Evolutionary conservation across 30 jellyfish, hydroid and myxozoan genomes (phyloP).

Genomic region (Turritopsis rubra): DNA sequence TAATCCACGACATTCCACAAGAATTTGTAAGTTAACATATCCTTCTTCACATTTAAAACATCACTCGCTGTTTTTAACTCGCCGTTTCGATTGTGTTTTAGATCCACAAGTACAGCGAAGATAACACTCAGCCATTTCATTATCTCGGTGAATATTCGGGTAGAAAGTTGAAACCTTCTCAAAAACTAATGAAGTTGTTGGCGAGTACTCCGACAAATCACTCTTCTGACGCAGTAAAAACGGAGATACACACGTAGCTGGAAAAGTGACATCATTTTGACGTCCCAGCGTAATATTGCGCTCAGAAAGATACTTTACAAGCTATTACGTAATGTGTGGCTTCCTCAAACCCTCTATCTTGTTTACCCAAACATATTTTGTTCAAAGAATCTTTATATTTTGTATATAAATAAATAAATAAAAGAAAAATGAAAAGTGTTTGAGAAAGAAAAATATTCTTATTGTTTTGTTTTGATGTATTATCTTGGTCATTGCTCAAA

Average conservation of each 20-base stretch:
- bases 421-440: neutral
- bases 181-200: neutral
- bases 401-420: neutral
- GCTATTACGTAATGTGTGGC: too few species aligned
- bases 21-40: neutral
- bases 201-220: neutral
- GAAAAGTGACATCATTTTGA: neutral
- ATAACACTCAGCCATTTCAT: neutral
- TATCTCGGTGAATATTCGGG: neutral
- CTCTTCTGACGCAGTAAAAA: neutral
- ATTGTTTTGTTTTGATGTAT: neutral
- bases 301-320: too few species aligned
- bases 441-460: neutral
- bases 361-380: neutral
- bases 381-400: too few species aligned
- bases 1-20: neutral
- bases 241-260: neutral
- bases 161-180: neutral
- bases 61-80: neutral
- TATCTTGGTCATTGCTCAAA: neutral
- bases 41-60: neutral
- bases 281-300: too few species aligned
- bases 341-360: too few species aligned
- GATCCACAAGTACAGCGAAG: neutral
- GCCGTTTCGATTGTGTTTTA: neutral